A percentile compares a stretch with the other conserved stretches of the same genome.
Evolutionary conservation across 2,797 vertebrate genomes (phyloP).

Genomic region (Bovichtus diacanthus): DNA sequence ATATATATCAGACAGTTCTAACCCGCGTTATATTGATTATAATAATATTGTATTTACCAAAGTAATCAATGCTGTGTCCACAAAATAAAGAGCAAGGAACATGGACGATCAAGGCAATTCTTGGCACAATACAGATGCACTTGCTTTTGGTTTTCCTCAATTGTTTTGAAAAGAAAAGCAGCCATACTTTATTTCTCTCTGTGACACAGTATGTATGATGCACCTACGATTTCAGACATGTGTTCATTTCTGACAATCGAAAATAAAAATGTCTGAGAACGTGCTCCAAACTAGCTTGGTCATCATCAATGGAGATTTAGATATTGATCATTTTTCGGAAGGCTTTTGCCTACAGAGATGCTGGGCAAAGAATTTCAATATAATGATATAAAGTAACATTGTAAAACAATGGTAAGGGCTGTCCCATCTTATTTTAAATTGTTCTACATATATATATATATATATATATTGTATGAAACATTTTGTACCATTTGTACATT

Average conservation of each 20-base stretch:
- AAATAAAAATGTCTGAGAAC: background rate
- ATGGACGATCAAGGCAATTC: too few species aligned
- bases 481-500: too few species aligned
- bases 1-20: background rate
- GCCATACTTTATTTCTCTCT: constrained; percentile 6
- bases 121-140: background rate
- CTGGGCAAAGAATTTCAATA: constrained; percentile 13
- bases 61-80: too few species aligned
- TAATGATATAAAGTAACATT: background rate
- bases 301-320: constrained; percentile 6
- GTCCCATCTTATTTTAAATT: too few species aligned
- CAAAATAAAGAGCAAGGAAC: too few species aligned
- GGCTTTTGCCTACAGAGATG: background rate
- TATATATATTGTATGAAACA: too few species aligned
- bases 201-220: background rate
- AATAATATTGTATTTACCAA: background rate
- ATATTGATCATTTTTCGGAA: background rate
- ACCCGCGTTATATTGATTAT: background rate
- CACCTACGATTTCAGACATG: constrained; percentile 9
- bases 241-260: background rate
- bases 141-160: background rate
- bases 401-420: too few species aligned
- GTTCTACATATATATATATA: too few species aligned
- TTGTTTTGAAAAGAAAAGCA: background rate
- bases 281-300: background rate